Evolutionary conservation across 1,140 invertebrate genomes (phyloP), one percentile per base, ranked within the genome.

Genomic region (Lepidotrigona ventralis): DNA sequence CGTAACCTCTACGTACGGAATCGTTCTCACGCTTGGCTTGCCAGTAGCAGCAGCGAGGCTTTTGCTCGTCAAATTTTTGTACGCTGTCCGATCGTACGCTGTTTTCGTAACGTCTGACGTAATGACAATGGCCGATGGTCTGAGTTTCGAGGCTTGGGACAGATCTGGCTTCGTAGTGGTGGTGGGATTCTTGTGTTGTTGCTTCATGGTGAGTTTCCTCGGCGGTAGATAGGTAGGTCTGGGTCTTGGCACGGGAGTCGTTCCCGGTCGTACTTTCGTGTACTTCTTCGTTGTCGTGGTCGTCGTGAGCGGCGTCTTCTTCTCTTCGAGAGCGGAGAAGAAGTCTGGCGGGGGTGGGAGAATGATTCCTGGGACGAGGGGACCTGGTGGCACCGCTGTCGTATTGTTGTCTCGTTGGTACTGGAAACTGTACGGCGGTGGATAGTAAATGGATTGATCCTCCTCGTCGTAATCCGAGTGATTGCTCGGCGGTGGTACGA

Each of bases 371-470:
- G 98, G 98, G 9, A 98, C 97, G 69, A 98, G 92, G 0, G 97
- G 98, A 74, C 98, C 98, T 1, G 97, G 96, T 23, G 97, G 96
- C 60, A 98, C 97, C 29, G 94, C 94, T 53, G 96, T 97, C 1
- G 96, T 95, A 92, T 98, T 97, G 89, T 97, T 97, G 89, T 97
- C 97, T 88, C 95, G 96, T 84, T 95, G 95, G 92, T 98, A 98
- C 81, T 96, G 96, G 94, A 98, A 98, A 93, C 97, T 98, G 94
- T 98, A 98, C 3, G 97, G 97, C 87, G 97, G 97, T 83, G 97
- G 97, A 95, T 98, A 98, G 90, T 98, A 98, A 26, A 98, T 96
- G 74, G 97, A 98, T 89, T 97, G 97, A 94, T 98, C 97, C 92
- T 98, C 97, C 93, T 98, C 97, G 94, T 98, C 97, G 71, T 96